These are phyloP conservation scores for Isaurus tuberculatus DNA, from an alignment of 92 coral and sea anemone species.

Conservation along the genomic window DNA sequence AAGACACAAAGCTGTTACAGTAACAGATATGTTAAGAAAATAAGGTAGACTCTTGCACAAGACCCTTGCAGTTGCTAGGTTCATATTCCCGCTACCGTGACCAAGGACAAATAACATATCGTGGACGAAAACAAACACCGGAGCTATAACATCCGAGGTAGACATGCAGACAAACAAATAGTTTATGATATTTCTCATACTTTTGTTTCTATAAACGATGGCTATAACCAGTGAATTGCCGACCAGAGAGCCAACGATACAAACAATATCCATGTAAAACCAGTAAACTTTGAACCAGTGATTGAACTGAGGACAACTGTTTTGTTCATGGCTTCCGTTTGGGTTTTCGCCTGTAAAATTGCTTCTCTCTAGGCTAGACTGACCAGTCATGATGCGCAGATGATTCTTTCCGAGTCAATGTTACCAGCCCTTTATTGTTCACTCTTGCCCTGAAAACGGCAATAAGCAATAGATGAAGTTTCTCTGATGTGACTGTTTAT, in stretches of 20 bases:
- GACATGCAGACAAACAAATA: constrained; percentile 44
- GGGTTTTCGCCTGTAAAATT: neutral
- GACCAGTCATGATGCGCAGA: too few relatives aligned
- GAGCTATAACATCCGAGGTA: constrained; percentile 30
- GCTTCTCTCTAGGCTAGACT: too few relatives aligned
- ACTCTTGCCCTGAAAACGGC: too few relatives aligned
- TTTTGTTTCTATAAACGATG: constrained; percentile 36
- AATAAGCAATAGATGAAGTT: too few relatives aligned
- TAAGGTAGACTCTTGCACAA: constrained; percentile 21
- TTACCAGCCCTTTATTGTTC: too few relatives aligned
- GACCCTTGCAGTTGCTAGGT: neutral
- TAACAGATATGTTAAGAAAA: constrained; percentile 15
- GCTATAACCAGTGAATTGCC: constrained; percentile 30
- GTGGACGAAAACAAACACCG: neutral
- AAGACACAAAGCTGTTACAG: constrained; percentile 37
- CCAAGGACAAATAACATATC: constrained; percentile 4
- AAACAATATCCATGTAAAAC: constrained; percentile 21
- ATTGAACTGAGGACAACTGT: neutral
- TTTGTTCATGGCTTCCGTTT: neutral
- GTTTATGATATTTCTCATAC: constrained; percentile 36
- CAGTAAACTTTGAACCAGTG: constrained; percentile 17
- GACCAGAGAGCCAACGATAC: constrained; percentile 22
- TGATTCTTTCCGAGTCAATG: too few relatives aligned
- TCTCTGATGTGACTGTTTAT: too few relatives aligned
- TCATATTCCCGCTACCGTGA: neutral